Base-by-base conservation (phyloP, 2,113 vertebrate genomes). In the Stegostoma tigrinum region DNA sequence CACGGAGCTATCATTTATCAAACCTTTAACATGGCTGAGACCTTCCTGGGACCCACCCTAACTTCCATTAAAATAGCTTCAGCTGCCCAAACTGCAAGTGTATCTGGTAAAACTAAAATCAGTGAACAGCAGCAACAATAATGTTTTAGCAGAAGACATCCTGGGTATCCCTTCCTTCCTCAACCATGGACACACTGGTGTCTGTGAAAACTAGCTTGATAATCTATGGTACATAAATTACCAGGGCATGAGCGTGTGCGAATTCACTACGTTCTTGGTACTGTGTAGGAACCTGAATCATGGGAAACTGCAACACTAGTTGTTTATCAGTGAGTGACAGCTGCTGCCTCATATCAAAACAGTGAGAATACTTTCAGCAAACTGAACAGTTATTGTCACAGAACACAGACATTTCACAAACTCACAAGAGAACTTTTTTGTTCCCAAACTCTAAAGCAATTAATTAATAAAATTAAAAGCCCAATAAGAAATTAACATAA, bases 241-340 rank as follows among this genome's bases (percentile, higher is more conserved):
- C 66, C 27, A 93, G 64, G 5, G 34, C 34, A 38, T n/a, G 89
- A 14, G 34, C 15, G 23, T n/a, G 61, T 6, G n/a, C 3, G 6
- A 21, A 91, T 91, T 91, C 17, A 2, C 17, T 24, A 23, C 61
- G 66, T 38, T 66, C 27, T n/a, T 19, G 61, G 15, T 19, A 21
- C 38, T 83, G 78, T 42, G 38, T 1, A 42, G 38, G 78, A 83
- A 42, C 15, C 89, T 38, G 61, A 0, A 93, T 66, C 61, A 66
- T 34, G n/a, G 34, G 34, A 83, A 83, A 21, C 34, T 66, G 30
- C 55, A 93, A 38, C 17, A 34, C n/a, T 34, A 66, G n/a, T 66
- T 38, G 64, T 93, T 90, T 93, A 93, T 93, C 89, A 66, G 89
- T 93, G n/a, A 93, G 24, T 61, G 87, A 90, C 87, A 90, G 87